A percentile compares a stretch with the other conserved stretches of the same genome.
These are phyloP conservation scores for Parnassius mnemosyne DNA, from an alignment of 2,888 invertebrate genomes.

Conservation along the genomic window DNA sequence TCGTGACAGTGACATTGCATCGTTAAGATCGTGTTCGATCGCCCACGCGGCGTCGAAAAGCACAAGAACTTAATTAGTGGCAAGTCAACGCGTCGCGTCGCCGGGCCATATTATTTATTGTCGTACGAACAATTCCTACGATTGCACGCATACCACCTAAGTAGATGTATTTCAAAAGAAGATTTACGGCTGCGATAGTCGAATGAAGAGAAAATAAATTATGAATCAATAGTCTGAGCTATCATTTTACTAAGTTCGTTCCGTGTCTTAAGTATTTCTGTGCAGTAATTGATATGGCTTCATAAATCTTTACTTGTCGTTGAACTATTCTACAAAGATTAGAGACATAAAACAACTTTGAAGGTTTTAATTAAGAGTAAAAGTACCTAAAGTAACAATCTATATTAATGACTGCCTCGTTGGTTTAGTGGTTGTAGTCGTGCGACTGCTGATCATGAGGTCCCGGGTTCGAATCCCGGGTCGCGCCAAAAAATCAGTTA, in stretches of 20 bases:
- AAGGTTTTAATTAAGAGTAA: not conserved
- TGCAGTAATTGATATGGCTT: constrained; percentile 12
- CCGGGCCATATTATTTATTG: constrained; percentile 67
- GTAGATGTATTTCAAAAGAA: constrained; percentile 51
- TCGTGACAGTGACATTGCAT: constrained; percentile 39
- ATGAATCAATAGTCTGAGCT: constrained; percentile 17
- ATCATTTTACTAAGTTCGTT: constrained; percentile 14
- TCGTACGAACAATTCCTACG: constrained; percentile 60
- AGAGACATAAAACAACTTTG: not conserved
- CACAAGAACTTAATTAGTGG: constrained; percentile 77
- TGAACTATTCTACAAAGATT: not conserved
- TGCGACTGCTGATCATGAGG: too few species aligned
- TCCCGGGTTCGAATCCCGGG: too few species aligned
- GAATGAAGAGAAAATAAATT: constrained; percentile 31
- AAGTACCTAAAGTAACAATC: too few species aligned
- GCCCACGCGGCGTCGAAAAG: constrained; percentile 55
- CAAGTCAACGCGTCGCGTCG: constrained; percentile 56
- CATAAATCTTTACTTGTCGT: constrained; percentile 8
- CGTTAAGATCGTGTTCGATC: constrained; percentile 40
- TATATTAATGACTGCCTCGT: too few species aligned
- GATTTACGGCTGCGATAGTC: constrained; percentile 43
- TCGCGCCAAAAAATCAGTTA: too few species aligned
- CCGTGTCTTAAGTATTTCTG: constrained; percentile 9
- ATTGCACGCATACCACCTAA: constrained; percentile 58
- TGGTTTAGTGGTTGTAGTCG: too few species aligned